Conservation (phyloP, 1,140 invertebrate genomes). For the Zaprionus tsacasi region DNA sequence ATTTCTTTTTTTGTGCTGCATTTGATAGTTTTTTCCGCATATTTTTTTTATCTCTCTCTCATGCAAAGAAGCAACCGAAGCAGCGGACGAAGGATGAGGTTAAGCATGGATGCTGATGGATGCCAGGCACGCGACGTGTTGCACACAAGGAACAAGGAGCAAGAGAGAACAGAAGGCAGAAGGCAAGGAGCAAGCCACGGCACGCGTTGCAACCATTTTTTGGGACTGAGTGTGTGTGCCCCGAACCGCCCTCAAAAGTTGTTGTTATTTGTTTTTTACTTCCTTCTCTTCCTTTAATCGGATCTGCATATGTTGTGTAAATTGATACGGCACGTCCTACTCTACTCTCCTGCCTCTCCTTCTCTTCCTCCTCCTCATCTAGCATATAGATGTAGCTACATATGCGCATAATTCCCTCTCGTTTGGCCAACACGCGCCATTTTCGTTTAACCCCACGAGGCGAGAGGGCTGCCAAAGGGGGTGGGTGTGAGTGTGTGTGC, state of each 20-base stretch:
- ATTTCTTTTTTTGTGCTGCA: constrained; percentile 39
- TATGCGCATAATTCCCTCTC: constrained; percentile 43
- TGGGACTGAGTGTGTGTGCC: constrained; percentile 10
- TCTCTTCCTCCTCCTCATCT: constrained; percentile 7
- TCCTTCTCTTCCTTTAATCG: constrained; percentile 52
- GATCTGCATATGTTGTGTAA: constrained; percentile 80
- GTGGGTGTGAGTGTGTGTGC: constrained; percentile 53
- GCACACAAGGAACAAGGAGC: constrained; percentile 24
- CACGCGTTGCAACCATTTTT: constrained; percentile 55
- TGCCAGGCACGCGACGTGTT: constrained; percentile 67
- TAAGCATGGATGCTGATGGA: constrained; percentile 44
- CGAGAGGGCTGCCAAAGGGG: constrained; percentile 60
- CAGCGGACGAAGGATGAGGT: constrained; percentile 33
- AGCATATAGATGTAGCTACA: background rate
- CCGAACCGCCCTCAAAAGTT: constrained; percentile 35
- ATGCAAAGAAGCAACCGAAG: constrained; percentile 40
- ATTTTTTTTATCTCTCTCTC: constrained; percentile 59
- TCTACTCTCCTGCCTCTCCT: too few species aligned
- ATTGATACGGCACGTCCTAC: constrained; percentile 60
- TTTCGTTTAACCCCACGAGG: constrained; percentile 68
- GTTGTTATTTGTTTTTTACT: constrained; percentile 17
- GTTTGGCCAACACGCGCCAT: constrained; percentile 63
- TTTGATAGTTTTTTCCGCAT: constrained; percentile 34
- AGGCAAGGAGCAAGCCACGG: constrained; percentile 39
- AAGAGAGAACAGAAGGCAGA: background rate